Conservation (phyloP, 1,140 invertebrate genomes). For the Leptinotarsa defecta region DNA sequence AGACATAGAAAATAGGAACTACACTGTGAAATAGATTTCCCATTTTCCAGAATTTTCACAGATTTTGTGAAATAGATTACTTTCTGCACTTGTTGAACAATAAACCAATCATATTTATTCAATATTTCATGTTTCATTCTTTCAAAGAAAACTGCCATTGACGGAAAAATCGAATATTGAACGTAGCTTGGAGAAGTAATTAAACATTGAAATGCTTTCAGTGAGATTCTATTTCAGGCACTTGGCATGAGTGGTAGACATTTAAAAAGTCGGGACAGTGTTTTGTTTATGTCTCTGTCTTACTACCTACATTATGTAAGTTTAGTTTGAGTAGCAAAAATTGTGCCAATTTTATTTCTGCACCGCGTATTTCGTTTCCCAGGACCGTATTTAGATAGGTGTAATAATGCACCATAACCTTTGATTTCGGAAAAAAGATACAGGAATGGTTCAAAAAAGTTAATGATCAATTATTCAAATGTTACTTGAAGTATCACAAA, state of each 20-base stretch:
- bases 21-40: too few species aligned
- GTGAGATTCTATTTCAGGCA: conserved; percentile 6
- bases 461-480: too few species aligned
- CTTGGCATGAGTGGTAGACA: conserved; percentile 36
- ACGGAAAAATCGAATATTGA: neutral
- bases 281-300: conserved; percentile 31
- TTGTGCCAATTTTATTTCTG: conserved; percentile 35
- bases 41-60: too few species aligned
- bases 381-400: conserved; percentile 6
- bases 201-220: neutral
- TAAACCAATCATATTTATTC: too few species aligned
- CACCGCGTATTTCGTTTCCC: conserved; percentile 1
- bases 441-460: too few species aligned
- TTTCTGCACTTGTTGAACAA: too few species aligned
- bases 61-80: too few species aligned
- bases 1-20: too few species aligned
- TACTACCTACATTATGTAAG: conserved; percentile 31
- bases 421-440: neutral
- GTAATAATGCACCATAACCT: neutral
- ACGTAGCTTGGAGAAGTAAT: neutral
- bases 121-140: too few species aligned
- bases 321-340: conserved; percentile 26
- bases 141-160: too few species aligned
- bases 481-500: too few species aligned
- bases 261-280: conserved; percentile 33